phyloP scores from a whole-genome alignment of 2,797 vertebrate species.

The Lagorchestes hirsutus region DNA sequence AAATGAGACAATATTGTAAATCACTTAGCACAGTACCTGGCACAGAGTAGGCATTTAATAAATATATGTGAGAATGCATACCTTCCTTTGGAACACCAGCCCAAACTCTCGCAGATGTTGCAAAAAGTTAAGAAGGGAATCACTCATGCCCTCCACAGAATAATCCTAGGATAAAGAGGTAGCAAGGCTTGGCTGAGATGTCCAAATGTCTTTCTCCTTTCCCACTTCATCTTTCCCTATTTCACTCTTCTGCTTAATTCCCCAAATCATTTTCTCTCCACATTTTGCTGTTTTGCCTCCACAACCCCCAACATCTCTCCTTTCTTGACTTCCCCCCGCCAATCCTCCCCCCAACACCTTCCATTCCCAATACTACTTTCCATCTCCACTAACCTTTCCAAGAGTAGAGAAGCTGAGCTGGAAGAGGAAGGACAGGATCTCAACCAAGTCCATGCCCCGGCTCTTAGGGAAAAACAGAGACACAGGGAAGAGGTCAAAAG shows the following conservation, averaged over 20 bases:
- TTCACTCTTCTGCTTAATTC: neutral
- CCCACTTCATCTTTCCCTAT: neutral
- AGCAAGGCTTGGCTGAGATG: neutral
- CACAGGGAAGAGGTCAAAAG: neutral
- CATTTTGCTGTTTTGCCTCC: too few species aligned
- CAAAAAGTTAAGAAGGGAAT: constrained; percentile 93
- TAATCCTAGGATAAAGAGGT: constrained; percentile 88
- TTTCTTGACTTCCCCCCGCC: neutral
- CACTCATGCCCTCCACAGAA: constrained; percentile 96
- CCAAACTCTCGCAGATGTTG: constrained; percentile 96
- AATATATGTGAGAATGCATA: constrained; percentile 66
- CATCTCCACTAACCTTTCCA: constrained; percentile 89
- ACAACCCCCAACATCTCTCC: neutral
- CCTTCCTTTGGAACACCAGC: constrained; percentile 96
- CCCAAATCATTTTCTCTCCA: neutral
- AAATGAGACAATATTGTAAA: neutral
- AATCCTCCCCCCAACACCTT: neutral
- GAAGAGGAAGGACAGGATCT: constrained; percentile 96
- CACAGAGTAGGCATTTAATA: neutral
- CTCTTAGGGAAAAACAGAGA: constrained; percentile 83
- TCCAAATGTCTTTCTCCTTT: neutral
- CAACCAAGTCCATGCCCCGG: constrained; percentile 95
- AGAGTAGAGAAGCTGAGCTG: constrained; percentile 96
- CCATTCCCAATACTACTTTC: neutral
- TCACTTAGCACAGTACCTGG: neutral